These are phyloP conservation scores for Callionymus lyra DNA, from an alignment of 2,113 vertebrate genomes.

Conservation along the genomic window DNA sequence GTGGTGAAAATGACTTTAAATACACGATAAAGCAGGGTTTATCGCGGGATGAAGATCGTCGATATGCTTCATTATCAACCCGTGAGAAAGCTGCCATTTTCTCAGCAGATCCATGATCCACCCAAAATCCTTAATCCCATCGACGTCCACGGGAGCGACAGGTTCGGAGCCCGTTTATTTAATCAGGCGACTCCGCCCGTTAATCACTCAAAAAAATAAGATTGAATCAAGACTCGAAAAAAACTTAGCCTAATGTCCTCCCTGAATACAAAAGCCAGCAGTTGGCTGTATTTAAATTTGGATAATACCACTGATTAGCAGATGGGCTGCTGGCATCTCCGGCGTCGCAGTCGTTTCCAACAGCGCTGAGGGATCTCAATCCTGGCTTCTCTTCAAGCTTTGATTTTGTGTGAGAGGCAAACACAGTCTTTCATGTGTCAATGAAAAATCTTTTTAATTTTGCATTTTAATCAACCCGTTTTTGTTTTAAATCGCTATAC, in stretches of 20 bases:
- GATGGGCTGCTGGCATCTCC: conserved; percentile 24
- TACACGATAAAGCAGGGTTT: too few species aligned
- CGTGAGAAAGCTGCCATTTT: conserved; percentile 1
- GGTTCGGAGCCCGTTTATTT: neutral
- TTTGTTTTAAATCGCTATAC: too few species aligned
- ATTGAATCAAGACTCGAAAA: conserved; percentile 19
- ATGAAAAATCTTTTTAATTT: too few species aligned
- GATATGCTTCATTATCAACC: neutral
- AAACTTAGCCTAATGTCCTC: too few species aligned
- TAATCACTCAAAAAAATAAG: conserved; percentile 10
- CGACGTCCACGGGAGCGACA: conserved; percentile 18
- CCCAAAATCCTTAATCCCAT: conserved; percentile 7
- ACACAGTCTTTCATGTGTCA: too few species aligned
- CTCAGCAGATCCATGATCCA: conserved; percentile 4
- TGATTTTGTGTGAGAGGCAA: too few species aligned
- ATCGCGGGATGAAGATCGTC: too few species aligned
- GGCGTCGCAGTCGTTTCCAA: conserved; percentile 1
- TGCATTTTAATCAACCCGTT: too few species aligned
- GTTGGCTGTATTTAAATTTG: conserved; percentile 22
- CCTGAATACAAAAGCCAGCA: neutral
- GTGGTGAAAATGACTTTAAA: too few species aligned
- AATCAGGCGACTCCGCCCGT: conserved; percentile 5
- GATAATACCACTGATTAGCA: conserved; percentile 32
- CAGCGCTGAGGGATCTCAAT: conserved; percentile 10
- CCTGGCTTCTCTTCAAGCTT: conserved; percentile 2